phyloP scores from a whole-genome alignment of 2,113 vertebrate genomes.

The Furnarius figulus region DNA sequence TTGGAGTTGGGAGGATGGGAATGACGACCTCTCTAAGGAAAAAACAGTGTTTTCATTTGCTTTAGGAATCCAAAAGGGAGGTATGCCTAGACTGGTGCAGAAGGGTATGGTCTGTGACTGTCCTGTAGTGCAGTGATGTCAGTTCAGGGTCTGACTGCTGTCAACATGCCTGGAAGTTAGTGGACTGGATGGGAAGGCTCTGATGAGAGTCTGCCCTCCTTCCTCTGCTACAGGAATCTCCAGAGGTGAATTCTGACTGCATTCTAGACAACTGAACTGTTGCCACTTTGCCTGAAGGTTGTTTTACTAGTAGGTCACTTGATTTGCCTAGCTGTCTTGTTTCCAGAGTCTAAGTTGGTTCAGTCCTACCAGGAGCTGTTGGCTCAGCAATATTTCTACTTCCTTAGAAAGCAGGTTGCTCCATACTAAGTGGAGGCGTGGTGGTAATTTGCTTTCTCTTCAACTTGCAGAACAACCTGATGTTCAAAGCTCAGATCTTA shows the following conservation, averaged over 20 bases:
- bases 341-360: background rate
- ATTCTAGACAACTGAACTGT: background rate
- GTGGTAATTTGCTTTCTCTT: background rate
- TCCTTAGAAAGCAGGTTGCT: background rate
- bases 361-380: background rate
- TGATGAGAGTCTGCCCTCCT: background rate
- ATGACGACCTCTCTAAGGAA: background rate
- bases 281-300: background rate
- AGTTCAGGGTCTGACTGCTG: background rate
- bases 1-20: background rate
- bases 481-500: background rate
- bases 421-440: background rate
- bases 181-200: background rate
- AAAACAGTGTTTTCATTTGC: background rate
- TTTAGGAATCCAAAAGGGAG: background rate
- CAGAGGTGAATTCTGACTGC: background rate
- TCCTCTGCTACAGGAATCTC: accelerated
- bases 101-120: background rate
- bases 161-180: background rate
- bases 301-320: background rate
- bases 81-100: accelerated
- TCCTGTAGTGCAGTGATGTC: background rate
- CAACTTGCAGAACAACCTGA: background rate
- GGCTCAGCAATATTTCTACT: background rate
- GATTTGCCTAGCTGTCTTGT: background rate